Percentiles rank a stretch among this genome's conserved stretches.
These are phyloP conservation scores for Tipula confusa DNA, from an alignment of 2,888 invertebrate genomes.

Conservation along the genomic window DNA sequence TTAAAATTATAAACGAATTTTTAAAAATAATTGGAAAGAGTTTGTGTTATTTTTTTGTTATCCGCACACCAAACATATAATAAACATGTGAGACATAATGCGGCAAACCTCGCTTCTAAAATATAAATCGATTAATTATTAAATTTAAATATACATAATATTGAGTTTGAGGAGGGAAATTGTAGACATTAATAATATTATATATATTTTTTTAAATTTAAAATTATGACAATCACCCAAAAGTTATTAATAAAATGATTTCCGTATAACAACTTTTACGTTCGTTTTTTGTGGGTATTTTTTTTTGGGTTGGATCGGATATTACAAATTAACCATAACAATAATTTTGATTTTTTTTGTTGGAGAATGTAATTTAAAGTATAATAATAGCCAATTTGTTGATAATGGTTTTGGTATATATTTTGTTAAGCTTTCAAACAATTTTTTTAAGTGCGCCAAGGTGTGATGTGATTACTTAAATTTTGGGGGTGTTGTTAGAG, in stretches of 20 bases:
- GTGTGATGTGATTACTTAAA: neutral
- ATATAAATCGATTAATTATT: neutral
- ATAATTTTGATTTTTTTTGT: neutral
- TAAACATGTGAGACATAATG: constrained; percentile 6
- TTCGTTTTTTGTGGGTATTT: no score
- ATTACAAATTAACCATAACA: constrained; percentile 7
- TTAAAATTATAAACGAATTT: neutral
- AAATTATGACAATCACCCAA: neutral
- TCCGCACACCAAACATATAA: neutral
- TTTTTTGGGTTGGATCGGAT: neutral
- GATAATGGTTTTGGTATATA: neutral
- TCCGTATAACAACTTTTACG: neutral
- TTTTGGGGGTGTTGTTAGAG: neutral
- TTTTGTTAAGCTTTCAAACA: neutral
- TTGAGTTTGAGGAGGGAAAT: neutral
- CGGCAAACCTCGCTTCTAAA: constrained; percentile 12
- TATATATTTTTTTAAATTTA: no score
- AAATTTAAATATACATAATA: neutral
- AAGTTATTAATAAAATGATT: neutral
- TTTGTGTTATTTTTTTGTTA: neutral
- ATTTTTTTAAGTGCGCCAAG: neutral
- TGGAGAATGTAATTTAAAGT: neutral
- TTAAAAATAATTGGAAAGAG: neutral
- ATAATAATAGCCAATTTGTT: neutral
- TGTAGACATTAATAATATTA: neutral